phyloP scores from a whole-genome alignment of 1,140 invertebrate species.

The Gerris buenoi region DNA sequence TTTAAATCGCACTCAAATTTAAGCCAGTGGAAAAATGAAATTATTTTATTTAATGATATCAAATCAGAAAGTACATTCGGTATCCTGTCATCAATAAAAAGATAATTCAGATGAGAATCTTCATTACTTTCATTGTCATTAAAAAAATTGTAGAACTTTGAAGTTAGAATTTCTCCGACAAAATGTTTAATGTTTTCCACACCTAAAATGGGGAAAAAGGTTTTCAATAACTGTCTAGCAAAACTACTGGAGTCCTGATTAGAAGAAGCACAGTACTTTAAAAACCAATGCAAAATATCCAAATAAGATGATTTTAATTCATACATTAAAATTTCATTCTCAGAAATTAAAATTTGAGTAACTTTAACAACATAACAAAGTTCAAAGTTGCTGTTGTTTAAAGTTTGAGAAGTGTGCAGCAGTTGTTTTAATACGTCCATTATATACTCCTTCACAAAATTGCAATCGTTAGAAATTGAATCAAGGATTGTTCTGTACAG shows the following conservation, averaged over 20 bases:
- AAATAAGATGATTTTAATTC: not conserved
- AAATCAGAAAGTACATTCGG: not conserved
- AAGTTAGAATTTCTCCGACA: too few species aligned
- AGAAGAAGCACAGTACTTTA: not conserved
- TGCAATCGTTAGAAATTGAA: not conserved
- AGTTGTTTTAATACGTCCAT: not conserved
- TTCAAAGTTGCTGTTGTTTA: not conserved
- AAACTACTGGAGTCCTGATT: too few species aligned
- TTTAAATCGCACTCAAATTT: too few species aligned
- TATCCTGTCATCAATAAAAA: not conserved
- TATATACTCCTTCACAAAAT: not conserved
- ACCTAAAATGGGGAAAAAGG: too few species aligned
- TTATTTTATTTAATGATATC: not conserved
- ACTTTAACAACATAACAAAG: not conserved
- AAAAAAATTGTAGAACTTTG: too few species aligned
- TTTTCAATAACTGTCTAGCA: too few species aligned
- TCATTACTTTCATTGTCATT: too few species aligned
- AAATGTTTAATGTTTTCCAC: too few species aligned
- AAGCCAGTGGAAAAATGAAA: not conserved
- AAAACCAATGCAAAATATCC: not conserved
- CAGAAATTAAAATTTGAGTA: not conserved
- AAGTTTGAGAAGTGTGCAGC: not conserved
- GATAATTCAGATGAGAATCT: not conserved
- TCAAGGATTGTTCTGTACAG: not conserved
- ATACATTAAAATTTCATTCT: not conserved